phyloP scores from a whole-genome alignment of 2,888 invertebrate genomes.

The Drosophila diplacantha region DNA sequence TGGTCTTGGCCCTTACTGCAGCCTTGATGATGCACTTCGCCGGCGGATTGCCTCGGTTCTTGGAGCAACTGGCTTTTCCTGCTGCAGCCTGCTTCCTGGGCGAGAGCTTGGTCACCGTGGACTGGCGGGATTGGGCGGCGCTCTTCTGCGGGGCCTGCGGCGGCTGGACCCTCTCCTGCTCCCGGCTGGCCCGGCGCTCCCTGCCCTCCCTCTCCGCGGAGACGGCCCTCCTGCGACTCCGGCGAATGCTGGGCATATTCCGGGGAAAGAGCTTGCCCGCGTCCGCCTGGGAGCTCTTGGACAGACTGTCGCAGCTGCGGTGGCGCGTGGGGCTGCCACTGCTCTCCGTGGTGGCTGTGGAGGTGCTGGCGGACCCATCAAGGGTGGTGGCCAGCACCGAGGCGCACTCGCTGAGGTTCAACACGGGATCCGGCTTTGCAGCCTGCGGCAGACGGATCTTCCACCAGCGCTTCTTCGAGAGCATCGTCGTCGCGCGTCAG shows the following conservation, averaged over 20 bases:
- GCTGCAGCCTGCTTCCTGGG: constrained; percentile 49
- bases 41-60: constrained; percentile 45
- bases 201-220: constrained; percentile 38
- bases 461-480: constrained; percentile 88
- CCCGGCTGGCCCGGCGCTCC: constrained; percentile 37
- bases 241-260: constrained; percentile 76
- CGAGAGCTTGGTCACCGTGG: constrained; percentile 65
- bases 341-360: constrained; percentile 35
- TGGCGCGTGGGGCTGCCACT: constrained; percentile 36
- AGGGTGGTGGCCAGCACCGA: constrained; percentile 51
- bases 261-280: constrained; percentile 74
- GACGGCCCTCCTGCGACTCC: constrained; percentile 66
- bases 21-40: constrained; percentile 38
- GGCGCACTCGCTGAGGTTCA: constrained; percentile 50
- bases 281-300: constrained; percentile 69
- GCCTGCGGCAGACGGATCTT: constrained; percentile 88
- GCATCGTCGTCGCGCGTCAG: constrained; percentile 50
- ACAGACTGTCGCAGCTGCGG: constrained; percentile 59
- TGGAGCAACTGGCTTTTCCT: constrained; percentile 61
- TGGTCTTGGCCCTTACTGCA: constrained; percentile 59
- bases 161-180: constrained; percentile 34
- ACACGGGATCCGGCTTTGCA: constrained; percentile 80
- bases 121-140: constrained; percentile 53
- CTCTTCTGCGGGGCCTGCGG: constrained; percentile 39
- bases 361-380: constrained; percentile 41